Evolutionary conservation across 2,888 invertebrate species (phyloP).

Genomic region (Stenchaetothrips biformis): DNA sequence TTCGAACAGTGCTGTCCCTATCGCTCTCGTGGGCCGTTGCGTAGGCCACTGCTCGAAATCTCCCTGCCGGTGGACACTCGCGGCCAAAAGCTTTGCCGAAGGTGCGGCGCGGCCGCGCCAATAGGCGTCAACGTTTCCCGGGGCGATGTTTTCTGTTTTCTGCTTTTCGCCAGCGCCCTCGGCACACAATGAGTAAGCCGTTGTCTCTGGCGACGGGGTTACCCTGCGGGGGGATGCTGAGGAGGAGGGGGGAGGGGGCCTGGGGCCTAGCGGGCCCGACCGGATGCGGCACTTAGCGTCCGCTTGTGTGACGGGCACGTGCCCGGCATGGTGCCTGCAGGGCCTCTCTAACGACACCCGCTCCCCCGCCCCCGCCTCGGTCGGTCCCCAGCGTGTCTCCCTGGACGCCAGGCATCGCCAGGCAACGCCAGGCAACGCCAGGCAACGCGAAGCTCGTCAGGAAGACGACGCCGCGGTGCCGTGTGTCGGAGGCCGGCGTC

Average conservation of each 20-base stretch:
- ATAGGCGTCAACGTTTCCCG: too few relatives aligned
- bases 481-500: background rate
- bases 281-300: slow-evolving; percentile 19
- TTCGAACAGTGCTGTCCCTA: too few relatives aligned
- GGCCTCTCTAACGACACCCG: background rate
- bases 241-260: background rate
- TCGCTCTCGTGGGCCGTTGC: too few relatives aligned
- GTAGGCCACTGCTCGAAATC: too few relatives aligned
- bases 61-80: too few relatives aligned
- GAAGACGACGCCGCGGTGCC: background rate
- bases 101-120: too few relatives aligned
- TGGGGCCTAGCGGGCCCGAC: background rate
- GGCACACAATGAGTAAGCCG: too few relatives aligned
- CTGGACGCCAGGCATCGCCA: background rate
- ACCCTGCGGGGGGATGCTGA: background rate
- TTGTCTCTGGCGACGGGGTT: too few relatives aligned
- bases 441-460: background rate
- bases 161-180: too few relatives aligned
- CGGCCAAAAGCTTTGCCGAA: too few relatives aligned
- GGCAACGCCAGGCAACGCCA: background rate
- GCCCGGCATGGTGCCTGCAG: slow-evolving; percentile 13
- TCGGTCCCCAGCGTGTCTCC: background rate
- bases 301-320: slow-evolving; percentile 17
- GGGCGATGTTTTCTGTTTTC: too few relatives aligned
- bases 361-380: background rate